These are phyloP conservation scores for Sterna hirundo DNA, from an alignment of 2,113 vertebrate genomes.

Conservation along the genomic window DNA sequence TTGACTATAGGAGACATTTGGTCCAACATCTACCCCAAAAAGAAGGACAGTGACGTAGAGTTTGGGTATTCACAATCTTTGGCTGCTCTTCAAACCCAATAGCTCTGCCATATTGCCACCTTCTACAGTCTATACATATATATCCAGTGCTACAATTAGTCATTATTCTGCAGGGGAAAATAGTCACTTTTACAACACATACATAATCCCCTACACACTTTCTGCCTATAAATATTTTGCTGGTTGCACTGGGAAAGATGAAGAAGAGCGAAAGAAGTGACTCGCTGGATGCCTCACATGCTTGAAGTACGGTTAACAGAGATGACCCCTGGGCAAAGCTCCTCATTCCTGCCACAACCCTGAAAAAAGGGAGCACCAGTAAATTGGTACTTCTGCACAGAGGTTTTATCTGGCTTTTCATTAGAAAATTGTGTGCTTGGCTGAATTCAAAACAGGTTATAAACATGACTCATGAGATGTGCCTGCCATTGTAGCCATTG, in stretches of 20 bases:
- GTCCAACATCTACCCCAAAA: not conserved
- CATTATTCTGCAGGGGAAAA: not conserved
- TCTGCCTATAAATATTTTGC: not conserved
- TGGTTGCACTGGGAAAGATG: not conserved
- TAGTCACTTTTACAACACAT: not conserved
- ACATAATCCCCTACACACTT: not conserved
- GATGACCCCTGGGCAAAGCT: not conserved
- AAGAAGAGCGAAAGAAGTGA: not conserved
- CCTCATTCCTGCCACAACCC: not conserved
- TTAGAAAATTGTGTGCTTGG: not conserved
- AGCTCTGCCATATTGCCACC: not conserved
- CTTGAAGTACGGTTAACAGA: not conserved
- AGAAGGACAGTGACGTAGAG: not conserved
- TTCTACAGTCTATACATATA: not conserved
- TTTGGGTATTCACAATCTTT: not conserved
- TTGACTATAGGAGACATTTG: not conserved
- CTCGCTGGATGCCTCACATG: not conserved
- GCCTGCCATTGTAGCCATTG: not conserved
- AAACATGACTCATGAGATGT: not conserved
- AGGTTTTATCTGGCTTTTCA: not conserved
- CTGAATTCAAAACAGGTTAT: not conserved
- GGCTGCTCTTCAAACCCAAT: not conserved
- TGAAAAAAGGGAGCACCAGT: not conserved
- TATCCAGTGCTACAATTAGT: not conserved
- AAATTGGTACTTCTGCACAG: not conserved